Evolutionary conservation across 2,888 invertebrate species (phyloP).

Genomic region (Leuctra nigra): DNA sequence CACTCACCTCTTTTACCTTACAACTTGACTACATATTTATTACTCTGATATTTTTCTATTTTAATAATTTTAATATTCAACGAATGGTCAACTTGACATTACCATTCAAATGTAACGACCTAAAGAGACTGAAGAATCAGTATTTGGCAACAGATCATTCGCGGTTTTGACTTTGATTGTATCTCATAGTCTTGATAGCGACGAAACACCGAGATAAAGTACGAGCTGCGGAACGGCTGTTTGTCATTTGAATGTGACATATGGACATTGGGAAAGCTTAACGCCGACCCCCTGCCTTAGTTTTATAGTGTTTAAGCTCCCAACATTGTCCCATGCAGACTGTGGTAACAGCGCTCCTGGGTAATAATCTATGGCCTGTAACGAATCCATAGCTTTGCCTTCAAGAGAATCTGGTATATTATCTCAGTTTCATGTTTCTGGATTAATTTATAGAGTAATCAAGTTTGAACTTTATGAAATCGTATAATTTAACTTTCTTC

Average conservation of each 20-base stretch:
- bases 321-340: conserved; percentile 3
- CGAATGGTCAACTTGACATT: conserved; percentile 19
- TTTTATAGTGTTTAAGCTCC: conserved; percentile 6
- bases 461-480: too few relatives aligned
- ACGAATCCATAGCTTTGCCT: background rate
- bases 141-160: background rate
- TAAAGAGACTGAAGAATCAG: background rate
- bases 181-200: background rate
- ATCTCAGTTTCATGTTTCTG: background rate
- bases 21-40: conserved; percentile 10
- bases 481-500: too few relatives aligned
- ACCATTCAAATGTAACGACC: conserved; percentile 6
- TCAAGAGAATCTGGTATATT: background rate
- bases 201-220: conserved; percentile 2
- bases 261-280: conserved; percentile 6
- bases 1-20: conserved; percentile 12
- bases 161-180: background rate
- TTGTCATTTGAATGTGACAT: conserved; percentile 11
- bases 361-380: background rate
- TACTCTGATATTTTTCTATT: conserved; percentile 17
- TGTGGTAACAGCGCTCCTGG: conserved; percentile 6
- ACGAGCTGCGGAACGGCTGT: background rate
- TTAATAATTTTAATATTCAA: conserved; percentile 23
- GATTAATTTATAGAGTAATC: too few relatives aligned
- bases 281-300: conserved; percentile 11